A percentile compares a stretch with the other conserved stretches of the same genome.
Conservation (phyloP, 2,888 invertebrate species). For the Amphipoea lucens region DNA sequence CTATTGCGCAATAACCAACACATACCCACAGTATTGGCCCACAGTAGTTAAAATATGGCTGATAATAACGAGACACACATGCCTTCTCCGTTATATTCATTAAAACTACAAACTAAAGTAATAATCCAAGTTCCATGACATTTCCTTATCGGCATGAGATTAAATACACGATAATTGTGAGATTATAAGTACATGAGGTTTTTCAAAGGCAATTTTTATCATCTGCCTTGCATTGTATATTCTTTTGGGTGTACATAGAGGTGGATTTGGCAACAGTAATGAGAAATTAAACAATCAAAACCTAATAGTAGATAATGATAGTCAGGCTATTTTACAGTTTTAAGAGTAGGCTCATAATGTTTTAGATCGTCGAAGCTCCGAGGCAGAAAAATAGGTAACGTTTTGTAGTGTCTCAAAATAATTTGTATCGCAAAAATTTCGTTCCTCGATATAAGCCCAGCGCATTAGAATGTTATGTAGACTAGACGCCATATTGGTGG, state of each 20-base stretch:
- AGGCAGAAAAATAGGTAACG: background rate
- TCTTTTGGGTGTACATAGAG: background rate
- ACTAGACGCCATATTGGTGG: constrained; percentile 72
- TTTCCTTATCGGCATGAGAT: background rate
- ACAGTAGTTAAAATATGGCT: too few species aligned
- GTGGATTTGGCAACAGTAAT: background rate
- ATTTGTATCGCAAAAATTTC: constrained; percentile 43
- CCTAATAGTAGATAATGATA: too few species aligned
- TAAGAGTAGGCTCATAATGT: background rate
- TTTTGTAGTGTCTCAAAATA: background rate
- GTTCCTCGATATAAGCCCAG: constrained; percentile 47
- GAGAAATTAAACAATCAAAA: background rate
- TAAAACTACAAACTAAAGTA: background rate
- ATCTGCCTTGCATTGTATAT: background rate
- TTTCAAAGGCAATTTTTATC: background rate
- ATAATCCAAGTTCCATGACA: background rate
- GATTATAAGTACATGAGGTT: background rate
- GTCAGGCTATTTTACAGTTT: background rate
- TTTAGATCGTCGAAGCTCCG: background rate
- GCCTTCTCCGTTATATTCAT: background rate
- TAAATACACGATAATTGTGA: background rate
- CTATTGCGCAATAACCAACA: too few species aligned
- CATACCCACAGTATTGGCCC: too few species aligned
- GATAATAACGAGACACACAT: too few species aligned
- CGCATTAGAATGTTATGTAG: constrained; percentile 75